Conservation (phyloP, 1,140 invertebrate genomes). For the Colletes gigas region DNA sequence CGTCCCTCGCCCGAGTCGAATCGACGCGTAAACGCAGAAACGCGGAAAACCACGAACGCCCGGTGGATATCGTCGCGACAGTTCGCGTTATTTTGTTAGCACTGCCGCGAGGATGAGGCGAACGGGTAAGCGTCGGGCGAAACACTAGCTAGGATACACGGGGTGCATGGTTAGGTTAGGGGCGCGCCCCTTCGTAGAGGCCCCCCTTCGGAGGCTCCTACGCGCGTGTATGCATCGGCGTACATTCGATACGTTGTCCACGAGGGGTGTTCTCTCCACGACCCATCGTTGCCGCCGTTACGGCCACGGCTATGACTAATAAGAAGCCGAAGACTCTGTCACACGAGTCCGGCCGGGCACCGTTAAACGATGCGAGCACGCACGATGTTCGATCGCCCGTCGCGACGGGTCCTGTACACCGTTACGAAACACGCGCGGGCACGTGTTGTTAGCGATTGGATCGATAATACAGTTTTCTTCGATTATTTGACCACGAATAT, state of each 20-base stretch:
- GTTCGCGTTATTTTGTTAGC: conserved; percentile 35
- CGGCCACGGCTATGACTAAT: conserved; percentile 67
- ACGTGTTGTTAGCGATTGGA: no score
- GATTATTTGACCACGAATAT: no score
- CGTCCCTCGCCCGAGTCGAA: no score
- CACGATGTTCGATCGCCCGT: conserved; percentile 1
- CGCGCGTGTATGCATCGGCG: conserved; percentile 46
- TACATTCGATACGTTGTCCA: conserved; percentile 66
- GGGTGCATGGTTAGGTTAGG: conserved; percentile 64
- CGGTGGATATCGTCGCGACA: background rate
- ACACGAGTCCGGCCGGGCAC: conserved; percentile 46
- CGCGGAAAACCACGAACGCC: background rate
- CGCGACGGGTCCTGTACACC: background rate
- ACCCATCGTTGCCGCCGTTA: conserved; percentile 52
- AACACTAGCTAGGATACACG: conserved; percentile 63
- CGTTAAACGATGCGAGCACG: conserved; percentile 58
- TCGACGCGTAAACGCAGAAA: background rate
- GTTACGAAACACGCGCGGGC: background rate
- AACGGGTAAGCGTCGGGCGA: conserved; percentile 71
- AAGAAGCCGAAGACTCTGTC: conserved; percentile 62
- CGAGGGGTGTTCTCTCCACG: conserved; percentile 56
- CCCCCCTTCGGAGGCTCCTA: conserved; percentile 46
- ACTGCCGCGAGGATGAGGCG: conserved; percentile 57
- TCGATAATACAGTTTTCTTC: no score
- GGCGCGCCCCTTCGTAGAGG: conserved; percentile 60